Evolutionary conservation across 2,797 vertebrate species (phyloP), one percentile per base, ranked within the genome.

Genomic region (Brotula barbata): DNA sequence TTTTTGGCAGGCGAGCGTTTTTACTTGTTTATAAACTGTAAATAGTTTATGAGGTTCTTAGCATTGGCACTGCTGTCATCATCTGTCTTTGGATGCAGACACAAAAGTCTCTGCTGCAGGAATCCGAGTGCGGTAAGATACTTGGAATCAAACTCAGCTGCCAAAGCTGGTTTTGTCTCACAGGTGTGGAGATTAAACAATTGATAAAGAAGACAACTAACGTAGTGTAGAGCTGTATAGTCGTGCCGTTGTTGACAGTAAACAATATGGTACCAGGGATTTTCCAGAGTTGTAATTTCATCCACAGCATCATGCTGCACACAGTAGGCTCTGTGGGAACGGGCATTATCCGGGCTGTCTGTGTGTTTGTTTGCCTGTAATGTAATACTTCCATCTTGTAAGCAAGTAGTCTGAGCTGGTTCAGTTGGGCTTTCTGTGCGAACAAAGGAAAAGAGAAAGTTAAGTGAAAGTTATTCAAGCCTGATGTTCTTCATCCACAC

Each of bases 11-110:
- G 39, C 61, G 14, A 64, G 56, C 48, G 47, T 84, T 74, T 65
- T 41, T 61, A 52, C 68, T 73, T 78, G 83, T 83, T 87, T 83
- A 80, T 75, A 73, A 78, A 75, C 61, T 43, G 56, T 49, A 11
- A 80, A 57, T 51, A 72, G 54, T 85, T 82, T 82, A 77, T 72
- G 57, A 46, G 57, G 49, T 69, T 82, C 75, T 67, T 65, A 65
- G 71, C 65, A 81, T 66, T 71, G 68, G 73, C 59, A 44, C 40
- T 7, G 66, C 63, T 59, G 58, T 75, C 68, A 75, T 76, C 67
- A 73, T 78, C 64, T 68, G 57, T 77, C 66, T 59, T 73, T 61
- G 28, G 19, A 22, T 45, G 5, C 48, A 33, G 69, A 28, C 25
- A 4, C 25, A 73, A 58, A 17, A 19, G 46, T 63, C 48, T 66